These are phyloP conservation scores for Cherax quadricarinatus DNA, from an alignment of 1,140 invertebrate species.

Conservation along the genomic window DNA sequence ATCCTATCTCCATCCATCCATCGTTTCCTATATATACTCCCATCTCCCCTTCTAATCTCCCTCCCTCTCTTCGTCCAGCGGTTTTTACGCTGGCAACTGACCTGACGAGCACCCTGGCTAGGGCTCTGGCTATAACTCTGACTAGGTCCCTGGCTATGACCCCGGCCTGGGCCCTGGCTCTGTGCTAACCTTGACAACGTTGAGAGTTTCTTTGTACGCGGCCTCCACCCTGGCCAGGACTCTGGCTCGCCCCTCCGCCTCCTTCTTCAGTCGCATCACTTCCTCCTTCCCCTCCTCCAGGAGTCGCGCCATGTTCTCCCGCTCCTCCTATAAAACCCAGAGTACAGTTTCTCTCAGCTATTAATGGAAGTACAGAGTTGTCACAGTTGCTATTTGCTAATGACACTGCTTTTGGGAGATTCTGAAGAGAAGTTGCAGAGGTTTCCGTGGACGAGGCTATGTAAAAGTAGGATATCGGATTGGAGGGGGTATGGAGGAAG, in stretches of 20 bases:
- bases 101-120: too few relatives aligned
- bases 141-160: too few relatives aligned
- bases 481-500: too few relatives aligned
- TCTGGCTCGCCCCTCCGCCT: constrained; percentile 26
- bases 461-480: background rate
- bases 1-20: too few relatives aligned
- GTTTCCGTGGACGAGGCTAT: background rate
- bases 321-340: constrained; percentile 44
- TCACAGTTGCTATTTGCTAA: too few relatives aligned
- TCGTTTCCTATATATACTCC: background rate
- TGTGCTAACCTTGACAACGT: constrained; percentile 44
- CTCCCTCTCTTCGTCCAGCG: background rate
- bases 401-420: too few relatives aligned
- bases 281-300: constrained; percentile 67
- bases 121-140: too few relatives aligned
- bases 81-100: background rate
- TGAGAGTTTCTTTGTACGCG: constrained; percentile 36
- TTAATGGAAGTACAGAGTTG: background rate
- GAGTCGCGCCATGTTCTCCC: constrained; percentile 41
- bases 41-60: background rate
- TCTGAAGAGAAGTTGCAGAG: background rate
- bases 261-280: constrained; percentile 50
- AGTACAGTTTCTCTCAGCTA: background rate
- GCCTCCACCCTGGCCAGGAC: constrained; percentile 47
- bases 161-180: too few relatives aligned